These are phyloP conservation scores for Liodrosophila aerea DNA, from an alignment of 2,888 invertebrate species.

Conservation along the genomic window DNA sequence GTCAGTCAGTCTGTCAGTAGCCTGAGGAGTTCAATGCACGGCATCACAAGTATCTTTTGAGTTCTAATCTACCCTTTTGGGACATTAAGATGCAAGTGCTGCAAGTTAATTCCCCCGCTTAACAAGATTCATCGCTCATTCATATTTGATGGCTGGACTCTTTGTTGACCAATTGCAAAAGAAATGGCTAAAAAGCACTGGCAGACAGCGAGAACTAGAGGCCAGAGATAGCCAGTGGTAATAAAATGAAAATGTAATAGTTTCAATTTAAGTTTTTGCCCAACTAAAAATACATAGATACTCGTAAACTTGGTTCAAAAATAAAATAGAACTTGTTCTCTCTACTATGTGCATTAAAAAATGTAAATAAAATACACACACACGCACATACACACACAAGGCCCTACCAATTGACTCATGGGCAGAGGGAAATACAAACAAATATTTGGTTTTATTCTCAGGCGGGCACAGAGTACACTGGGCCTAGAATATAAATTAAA, in stretches of 20 bases:
- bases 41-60: slow-evolving; percentile 3
- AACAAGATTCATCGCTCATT: slow-evolving; percentile 35
- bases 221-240: background rate
- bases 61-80: slow-evolving; percentile 23
- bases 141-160: slow-evolving; percentile 42
- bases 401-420: too few relatives aligned
- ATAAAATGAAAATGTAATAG: slow-evolving; percentile 16
- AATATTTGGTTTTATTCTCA: slow-evolving; percentile 42
- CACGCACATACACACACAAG: slow-evolving; percentile 40
- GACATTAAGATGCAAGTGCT: slow-evolving; percentile 30
- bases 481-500: slow-evolving; percentile 76
- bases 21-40: slow-evolving; percentile 56
- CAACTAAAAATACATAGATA: slow-evolving; percentile 45
- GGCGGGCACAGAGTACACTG: slow-evolving; percentile 38
- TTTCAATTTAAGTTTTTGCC: slow-evolving; percentile 46
- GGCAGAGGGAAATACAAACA: too few relatives aligned
- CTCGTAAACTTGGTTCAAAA: slow-evolving; percentile 30
- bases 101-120: slow-evolving; percentile 53
- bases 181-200: background rate
- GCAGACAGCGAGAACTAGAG: too few relatives aligned
- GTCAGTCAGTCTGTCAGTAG: too few relatives aligned
- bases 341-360: slow-evolving; percentile 57
- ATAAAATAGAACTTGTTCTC: slow-evolving; percentile 42
- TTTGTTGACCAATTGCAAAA: background rate
- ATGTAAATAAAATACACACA: slow-evolving; percentile 70